Evolutionary conservation across 2,888 invertebrate species (phyloP).

Genomic region (Zygaena filipendulae): DNA sequence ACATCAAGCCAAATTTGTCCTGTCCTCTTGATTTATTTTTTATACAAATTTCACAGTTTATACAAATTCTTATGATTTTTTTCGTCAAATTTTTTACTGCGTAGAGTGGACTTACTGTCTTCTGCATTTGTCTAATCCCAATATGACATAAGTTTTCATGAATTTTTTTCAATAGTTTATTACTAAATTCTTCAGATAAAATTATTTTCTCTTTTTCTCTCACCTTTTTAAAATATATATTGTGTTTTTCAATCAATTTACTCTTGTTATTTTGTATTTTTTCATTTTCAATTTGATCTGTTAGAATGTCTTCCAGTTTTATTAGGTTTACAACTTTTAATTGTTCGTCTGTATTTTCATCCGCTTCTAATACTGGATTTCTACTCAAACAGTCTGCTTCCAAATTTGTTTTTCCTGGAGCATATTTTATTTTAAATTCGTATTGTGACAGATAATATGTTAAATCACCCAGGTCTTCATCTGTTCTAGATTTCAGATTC

Average conservation of each 20-base stretch:
- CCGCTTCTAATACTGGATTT: slow-evolving; percentile 17
- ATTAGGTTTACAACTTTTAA: slow-evolving; percentile 20
- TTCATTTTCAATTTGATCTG: slow-evolving; percentile 15
- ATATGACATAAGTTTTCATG: slow-evolving; percentile 10
- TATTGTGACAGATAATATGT: slow-evolving; percentile 22
- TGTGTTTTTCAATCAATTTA: slow-evolving; percentile 11
- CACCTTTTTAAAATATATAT: slow-evolving; percentile 13
- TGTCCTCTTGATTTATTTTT: slow-evolving; percentile 10
- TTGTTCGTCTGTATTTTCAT: slow-evolving; percentile 15
- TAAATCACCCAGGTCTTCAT: slow-evolving; percentile 15
- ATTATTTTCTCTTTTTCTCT: slow-evolving; percentile 13
- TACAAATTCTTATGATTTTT: slow-evolving; percentile 11
- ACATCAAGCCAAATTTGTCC: slow-evolving; percentile 13
- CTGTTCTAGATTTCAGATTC: slow-evolving; percentile 15
- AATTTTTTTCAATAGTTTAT: slow-evolving; percentile 9
- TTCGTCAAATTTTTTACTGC: slow-evolving; percentile 8
- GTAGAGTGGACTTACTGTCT: slow-evolving; percentile 8
- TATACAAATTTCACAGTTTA: slow-evolving; percentile 8
- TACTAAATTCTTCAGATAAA: slow-evolving; percentile 14
- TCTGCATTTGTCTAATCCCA: slow-evolving; percentile 11
- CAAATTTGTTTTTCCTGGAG: slow-evolving; percentile 12
- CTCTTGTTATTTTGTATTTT: slow-evolving; percentile 8
- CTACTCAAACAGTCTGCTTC: slow-evolving; percentile 19
- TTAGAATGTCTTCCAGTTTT: slow-evolving; percentile 17
- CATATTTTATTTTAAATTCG: slow-evolving; percentile 20